These are phyloP conservation scores for Orussus abietinus DNA, from an alignment of 1,140 invertebrate genomes.

Conservation along the genomic window DNA sequence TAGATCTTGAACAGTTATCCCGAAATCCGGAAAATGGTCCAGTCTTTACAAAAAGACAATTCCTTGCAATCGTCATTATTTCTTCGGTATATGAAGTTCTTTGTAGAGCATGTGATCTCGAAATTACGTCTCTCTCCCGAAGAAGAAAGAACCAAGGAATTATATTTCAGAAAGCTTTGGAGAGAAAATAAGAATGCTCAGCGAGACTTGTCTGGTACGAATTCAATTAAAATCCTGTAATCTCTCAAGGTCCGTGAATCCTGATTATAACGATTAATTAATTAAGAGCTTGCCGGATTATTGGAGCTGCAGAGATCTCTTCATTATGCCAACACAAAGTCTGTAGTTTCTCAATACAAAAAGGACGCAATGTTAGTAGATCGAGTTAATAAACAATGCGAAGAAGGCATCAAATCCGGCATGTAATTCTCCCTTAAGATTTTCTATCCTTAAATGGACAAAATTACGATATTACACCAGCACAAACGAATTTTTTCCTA, in stretches of 20 bases:
- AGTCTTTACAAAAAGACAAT: constrained; percentile 7
- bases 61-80: constrained; percentile 14
- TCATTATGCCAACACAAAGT: neutral
- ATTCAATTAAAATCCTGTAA: neutral
- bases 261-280: constrained; percentile 2
- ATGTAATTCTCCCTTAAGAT: constrained; percentile 4
- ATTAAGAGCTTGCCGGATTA: constrained; percentile 16
- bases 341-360: neutral
- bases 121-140: constrained; percentile 9
- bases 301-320: constrained; percentile 20
- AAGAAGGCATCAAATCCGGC: constrained; percentile 3
- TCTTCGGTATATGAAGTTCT: constrained; percentile 16
- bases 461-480: neutral
- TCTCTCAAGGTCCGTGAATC: too few species aligned
- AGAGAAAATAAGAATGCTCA: constrained; percentile 9
- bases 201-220: constrained; percentile 13
- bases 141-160: constrained; percentile 16
- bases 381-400: constrained; percentile 10
- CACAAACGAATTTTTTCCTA: neutral
- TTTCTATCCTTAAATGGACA: neutral
- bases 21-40: constrained; percentile 8
- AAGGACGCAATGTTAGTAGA: constrained; percentile 6
- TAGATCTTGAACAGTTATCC: constrained; percentile 11
- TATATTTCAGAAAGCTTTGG: constrained; percentile 15
- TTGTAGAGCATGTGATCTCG: constrained; percentile 17